Percentiles rank a stretch among this genome's conserved stretches.
Evolutionary conservation across 2,888 invertebrate species (phyloP).

Genomic region (Caenorhabditis sp.): DNA sequence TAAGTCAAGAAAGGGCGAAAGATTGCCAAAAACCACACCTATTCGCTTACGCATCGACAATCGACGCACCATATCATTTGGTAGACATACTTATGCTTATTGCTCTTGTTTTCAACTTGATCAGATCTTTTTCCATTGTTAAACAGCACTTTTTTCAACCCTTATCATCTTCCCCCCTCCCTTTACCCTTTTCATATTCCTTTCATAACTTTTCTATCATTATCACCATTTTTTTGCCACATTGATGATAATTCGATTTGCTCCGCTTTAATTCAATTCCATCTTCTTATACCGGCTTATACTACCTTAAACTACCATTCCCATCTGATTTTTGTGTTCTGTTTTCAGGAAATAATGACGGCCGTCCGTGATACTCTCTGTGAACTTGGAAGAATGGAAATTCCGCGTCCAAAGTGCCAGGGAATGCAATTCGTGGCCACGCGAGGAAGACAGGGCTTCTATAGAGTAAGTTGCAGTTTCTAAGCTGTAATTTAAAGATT

Average conservation of each 20-base stretch:
- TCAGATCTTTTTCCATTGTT: not conserved
- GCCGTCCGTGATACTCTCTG: conserved; percentile 72
- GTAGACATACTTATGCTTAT: conserved; percentile 12
- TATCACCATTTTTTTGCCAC: conserved; percentile 15
- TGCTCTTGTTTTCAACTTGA: too few species aligned
- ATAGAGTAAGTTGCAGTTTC: conserved; percentile 70
- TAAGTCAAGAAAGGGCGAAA: conserved; percentile 41
- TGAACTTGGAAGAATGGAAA: conserved; percentile 74
- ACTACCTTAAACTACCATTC: not conserved
- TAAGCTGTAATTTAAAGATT: too few species aligned
- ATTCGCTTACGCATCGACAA: conserved; percentile 41
- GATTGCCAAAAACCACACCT: conserved; percentile 63
- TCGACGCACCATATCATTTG: conserved; percentile 21
- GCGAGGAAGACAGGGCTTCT: conserved; percentile 80
- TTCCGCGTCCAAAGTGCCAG: conserved; percentile 80
- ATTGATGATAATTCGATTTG: conserved; percentile 29
- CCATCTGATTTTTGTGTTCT: too few species aligned
- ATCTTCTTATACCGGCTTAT: not conserved
- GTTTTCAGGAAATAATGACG: conserved; percentile 47
- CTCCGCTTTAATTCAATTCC: conserved; percentile 8
- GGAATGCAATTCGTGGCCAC: conserved; percentile 82
- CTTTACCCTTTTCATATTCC: conserved; percentile 22
- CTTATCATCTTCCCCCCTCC: conserved; percentile 10
- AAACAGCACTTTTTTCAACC: not conserved
- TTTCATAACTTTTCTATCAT: conserved; percentile 20